Conservation (phyloP, 2,888 invertebrate genomes). For the Phania funesta region DNA sequence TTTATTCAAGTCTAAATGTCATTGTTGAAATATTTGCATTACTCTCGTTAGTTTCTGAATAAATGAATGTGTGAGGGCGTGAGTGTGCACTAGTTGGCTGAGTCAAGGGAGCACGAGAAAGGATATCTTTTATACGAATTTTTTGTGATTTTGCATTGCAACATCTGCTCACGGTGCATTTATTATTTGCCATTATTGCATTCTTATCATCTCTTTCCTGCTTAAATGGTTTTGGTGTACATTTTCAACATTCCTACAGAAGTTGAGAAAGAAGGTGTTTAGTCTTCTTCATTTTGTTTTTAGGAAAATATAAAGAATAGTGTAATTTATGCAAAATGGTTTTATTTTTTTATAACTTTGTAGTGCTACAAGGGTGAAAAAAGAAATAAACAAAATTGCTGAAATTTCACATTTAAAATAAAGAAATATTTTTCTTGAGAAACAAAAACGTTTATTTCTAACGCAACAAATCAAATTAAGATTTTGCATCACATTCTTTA, state of each 20-base stretch:
- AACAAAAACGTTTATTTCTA: neutral
- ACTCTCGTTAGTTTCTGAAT: slow-evolving; percentile 3
- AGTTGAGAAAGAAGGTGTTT: slow-evolving; percentile 22
- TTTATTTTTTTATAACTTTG: slow-evolving; percentile 25
- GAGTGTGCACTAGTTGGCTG: neutral
- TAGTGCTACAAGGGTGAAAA: neutral
- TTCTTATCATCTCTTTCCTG: slow-evolving; percentile 57
- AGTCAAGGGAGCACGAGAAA: neutral
- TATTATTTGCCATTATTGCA: slow-evolving; percentile 64
- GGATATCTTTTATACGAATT: slow-evolving; percentile 1
- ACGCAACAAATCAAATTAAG: slow-evolving; percentile 14
- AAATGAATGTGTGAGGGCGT: neutral
- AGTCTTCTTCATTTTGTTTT: neutral
- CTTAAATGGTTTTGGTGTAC: slow-evolving; percentile 47
- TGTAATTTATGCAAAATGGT: slow-evolving; percentile 52
- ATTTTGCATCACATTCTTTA: neutral
- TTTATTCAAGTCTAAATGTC: slow-evolving; percentile 64
- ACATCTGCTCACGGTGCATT: slow-evolving; percentile 63
- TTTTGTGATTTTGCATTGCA: slow-evolving; percentile 19
- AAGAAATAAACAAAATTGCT: slow-evolving; percentile 5
- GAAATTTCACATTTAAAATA: neutral
- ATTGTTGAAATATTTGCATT: slow-evolving; percentile 64
- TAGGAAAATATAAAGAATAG: slow-evolving; percentile 9
- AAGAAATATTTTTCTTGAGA: neutral
- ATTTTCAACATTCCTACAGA: slow-evolving; percentile 27